Base-by-base conservation (phyloP, 2,888 invertebrate species). In the Watsonalla cultraria region DNA sequence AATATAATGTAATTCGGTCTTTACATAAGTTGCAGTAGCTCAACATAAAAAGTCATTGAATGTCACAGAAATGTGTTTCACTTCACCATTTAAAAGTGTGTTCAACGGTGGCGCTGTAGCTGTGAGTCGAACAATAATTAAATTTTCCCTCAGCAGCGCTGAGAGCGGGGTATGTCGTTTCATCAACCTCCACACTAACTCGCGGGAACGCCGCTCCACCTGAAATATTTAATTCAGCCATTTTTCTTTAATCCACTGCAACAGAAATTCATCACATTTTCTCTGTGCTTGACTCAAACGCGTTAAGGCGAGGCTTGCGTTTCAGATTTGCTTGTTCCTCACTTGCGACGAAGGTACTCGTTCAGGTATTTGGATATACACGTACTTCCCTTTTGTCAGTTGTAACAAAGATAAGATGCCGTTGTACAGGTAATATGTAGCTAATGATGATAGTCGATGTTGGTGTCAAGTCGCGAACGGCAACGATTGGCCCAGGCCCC, bases 401-500 rank as follows among this genome's bases (percentile, higher is more conserved):
- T 42, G 11, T 5, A 11, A 42, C 5, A 42, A 11, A 11, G 8
- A 11, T 42, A 11, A 42, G 42, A 11, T 11, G 11, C 11, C 11
- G 2, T 7, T 11, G 9, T 42, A 11, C 11, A 11, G 42, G 42
- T 42, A 42, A 42, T 11, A 42, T 11, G 11, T 42, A 11, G 42
- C 9, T 42, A 42, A 11, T 11, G 42, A 42, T 6, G 8, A 42
- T 42, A 42, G 42, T 42, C 5, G 42, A 11, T 42, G 11, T 42
- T 66, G 74, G 78, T 81, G 81, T 83, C 77, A 82, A 84, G 81
- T 82, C 77, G 83, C 80, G 79, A 82, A 79, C 74, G 77, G 79
- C 82, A 79, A 85, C 87, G 85, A 89, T 89, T 86, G 84, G 86
- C 82, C 81, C 78, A 85, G 85, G 84, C 85, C 82, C 81, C 78